A percentile compares a stretch with the other conserved stretches of the same genome.
phyloP scores from a whole-genome alignment of 2,888 invertebrate genomes.

The Hypsopygia costalis region DNA sequence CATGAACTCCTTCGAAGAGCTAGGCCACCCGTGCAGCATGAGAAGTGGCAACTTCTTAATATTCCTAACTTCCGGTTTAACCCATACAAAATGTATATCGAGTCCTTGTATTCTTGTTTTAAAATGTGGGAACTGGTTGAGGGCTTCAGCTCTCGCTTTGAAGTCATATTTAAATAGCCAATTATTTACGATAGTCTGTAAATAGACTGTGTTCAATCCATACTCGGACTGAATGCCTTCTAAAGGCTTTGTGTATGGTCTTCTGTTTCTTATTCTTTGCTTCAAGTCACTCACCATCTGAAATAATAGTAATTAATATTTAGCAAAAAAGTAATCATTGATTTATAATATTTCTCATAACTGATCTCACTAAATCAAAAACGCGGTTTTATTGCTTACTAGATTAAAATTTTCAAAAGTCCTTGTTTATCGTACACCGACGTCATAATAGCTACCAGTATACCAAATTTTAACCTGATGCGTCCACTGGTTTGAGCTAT shows the following conservation, averaged over 20 bases:
- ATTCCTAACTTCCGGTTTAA: constrained; percentile 69
- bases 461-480: too few species aligned
- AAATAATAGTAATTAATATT: constrained; percentile 22
- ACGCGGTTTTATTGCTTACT: too few species aligned
- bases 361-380: too few species aligned
- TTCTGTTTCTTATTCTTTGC: constrained; percentile 73
- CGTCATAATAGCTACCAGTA: too few species aligned
- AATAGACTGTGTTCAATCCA: constrained; percentile 88
- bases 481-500: too few species aligned
- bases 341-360: too few species aligned
- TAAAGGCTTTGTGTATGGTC: constrained; percentile 79
- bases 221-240: constrained; percentile 88
- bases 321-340: too few species aligned
- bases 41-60: constrained; percentile 82
- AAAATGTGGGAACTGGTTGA: constrained; percentile 88
- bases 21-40: constrained; percentile 93
- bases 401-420: too few species aligned
- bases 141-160: constrained; percentile 79
- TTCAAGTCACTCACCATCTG: constrained; percentile 81
- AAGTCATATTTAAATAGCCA: constrained; percentile 88
- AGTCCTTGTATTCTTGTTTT: constrained; percentile 87
- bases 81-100: constrained; percentile 88
- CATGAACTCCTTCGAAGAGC: constrained; percentile 90
- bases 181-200: constrained; percentile 84
- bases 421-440: too few species aligned